Conservation (phyloP, 2,888 invertebrate species). For the Drosophila emarginata region DNA sequence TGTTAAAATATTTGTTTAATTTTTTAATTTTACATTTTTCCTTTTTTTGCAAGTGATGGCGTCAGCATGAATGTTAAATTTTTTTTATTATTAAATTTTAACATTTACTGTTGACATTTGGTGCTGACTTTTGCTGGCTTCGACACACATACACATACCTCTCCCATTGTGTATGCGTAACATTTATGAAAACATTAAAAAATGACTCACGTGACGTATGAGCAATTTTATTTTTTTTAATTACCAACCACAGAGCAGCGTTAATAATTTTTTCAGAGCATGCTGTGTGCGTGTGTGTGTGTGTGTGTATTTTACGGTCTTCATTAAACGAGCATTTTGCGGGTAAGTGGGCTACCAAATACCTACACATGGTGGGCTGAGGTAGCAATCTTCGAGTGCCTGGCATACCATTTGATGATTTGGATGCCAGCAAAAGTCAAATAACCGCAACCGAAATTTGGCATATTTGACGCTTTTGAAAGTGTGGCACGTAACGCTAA, state of each 20-base stretch:
- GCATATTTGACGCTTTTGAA: constrained; percentile 59
- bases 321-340: constrained; percentile 45
- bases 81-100: constrained; percentile 45
- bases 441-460: constrained; percentile 33
- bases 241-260: constrained; percentile 44
- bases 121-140: constrained; percentile 33
- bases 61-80: constrained; percentile 6
- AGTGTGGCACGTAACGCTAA: constrained; percentile 67
- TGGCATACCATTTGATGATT: constrained; percentile 47
- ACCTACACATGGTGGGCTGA: constrained; percentile 10
- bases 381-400: constrained; percentile 23
- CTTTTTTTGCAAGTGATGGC: neutral
- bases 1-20: constrained; percentile 28
- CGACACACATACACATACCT: neutral
- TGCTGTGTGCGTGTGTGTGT: constrained; percentile 14
- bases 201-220: constrained; percentile 54
- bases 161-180: constrained; percentile 45
- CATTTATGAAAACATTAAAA: constrained; percentile 51
- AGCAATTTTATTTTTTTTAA: constrained; percentile 53
- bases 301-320: constrained; percentile 35
- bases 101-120: constrained; percentile 52
- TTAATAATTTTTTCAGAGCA: constrained; percentile 44
- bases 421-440: constrained; percentile 37
- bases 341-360: constrained; percentile 5
- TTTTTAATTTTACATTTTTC: constrained; percentile 38